A percentile compares a stretch with the other conserved stretches of the same genome.
These are phyloP conservation scores for Meda fulgida DNA, from an alignment of 2,797 vertebrate genomes.

Conservation along the genomic window DNA sequence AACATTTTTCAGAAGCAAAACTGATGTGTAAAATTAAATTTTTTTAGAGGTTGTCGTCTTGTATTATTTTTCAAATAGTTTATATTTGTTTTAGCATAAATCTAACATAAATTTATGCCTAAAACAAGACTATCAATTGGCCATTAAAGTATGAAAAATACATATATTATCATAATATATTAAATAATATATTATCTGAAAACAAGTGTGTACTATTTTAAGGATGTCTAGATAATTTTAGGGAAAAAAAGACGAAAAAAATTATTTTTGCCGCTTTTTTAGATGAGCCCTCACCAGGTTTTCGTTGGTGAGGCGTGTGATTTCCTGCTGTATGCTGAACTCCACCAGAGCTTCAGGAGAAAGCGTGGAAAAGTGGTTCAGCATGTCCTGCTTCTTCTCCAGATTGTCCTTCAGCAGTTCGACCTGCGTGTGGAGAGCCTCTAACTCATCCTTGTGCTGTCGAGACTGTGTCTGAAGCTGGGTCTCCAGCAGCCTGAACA, in stretches of 20 bases:
- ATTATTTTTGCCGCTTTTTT: background rate
- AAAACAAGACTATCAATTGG: background rate
- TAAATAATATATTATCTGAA: background rate
- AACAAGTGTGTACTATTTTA: background rate
- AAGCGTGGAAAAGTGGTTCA: constrained; percentile 83
- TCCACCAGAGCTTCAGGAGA: constrained; percentile 89
- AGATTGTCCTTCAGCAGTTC: constrained; percentile 83
- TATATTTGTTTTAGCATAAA: background rate
- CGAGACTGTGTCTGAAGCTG: constrained; percentile 88
- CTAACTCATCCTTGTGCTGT: constrained; percentile 83
- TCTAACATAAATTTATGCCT: background rate
- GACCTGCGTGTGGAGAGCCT: constrained; percentile 81
- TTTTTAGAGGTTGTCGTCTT: background rate
- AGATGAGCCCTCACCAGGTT: constrained; percentile 85
- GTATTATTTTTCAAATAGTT: background rate
- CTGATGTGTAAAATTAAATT: background rate
- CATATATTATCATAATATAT: too few species aligned
- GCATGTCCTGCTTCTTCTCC: constrained; percentile 88
- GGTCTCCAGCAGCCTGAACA: constrained; percentile 83
- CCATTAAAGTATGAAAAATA: background rate
- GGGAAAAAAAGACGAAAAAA: background rate
- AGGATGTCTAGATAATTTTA: background rate
- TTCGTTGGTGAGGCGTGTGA: constrained; percentile 91
- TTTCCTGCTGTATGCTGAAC: constrained; percentile 89
- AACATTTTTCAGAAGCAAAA: background rate